These are phyloP conservation scores for Hydropsyche betteni DNA, from an alignment of 2,888 invertebrate genomes.

Conservation along the genomic window DNA sequence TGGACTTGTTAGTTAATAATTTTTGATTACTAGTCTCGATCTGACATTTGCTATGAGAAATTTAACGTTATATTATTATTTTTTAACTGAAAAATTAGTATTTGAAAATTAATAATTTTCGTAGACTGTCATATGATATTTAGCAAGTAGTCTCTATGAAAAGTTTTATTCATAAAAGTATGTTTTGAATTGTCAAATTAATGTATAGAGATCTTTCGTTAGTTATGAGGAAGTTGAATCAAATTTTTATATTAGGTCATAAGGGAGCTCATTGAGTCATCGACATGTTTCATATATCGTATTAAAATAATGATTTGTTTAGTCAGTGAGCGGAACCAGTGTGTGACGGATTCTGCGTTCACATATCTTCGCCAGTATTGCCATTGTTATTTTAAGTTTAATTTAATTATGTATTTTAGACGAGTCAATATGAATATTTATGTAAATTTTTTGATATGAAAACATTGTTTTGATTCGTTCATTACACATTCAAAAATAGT, in stretches of 20 bases:
- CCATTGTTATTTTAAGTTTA: constrained; percentile 51
- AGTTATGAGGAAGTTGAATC: constrained; percentile 17
- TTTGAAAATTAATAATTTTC: constrained; percentile 23
- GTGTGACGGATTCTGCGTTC: constrained; percentile 45
- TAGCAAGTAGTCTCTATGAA: constrained; percentile 22
- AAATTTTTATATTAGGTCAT: constrained; percentile 25
- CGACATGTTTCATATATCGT: not conserved
- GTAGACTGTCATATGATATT: constrained; percentile 31
- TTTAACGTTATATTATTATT: constrained; percentile 15
- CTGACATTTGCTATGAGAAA: constrained; percentile 43
- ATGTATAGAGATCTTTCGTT: constrained; percentile 8
- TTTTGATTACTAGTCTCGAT: constrained; percentile 51
- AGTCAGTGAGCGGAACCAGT: constrained; percentile 49
- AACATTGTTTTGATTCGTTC: constrained; percentile 3
- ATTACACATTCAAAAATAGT: not conserved
- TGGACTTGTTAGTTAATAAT: constrained; percentile 46
- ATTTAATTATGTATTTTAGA: constrained; percentile 19
- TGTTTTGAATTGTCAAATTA: constrained; percentile 20
- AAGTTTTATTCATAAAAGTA: not conserved
- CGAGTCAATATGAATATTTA: too few species aligned
- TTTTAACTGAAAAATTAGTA: constrained; percentile 6
- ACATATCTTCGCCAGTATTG: constrained; percentile 51
- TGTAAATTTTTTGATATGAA: not conserved
- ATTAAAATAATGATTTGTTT: constrained; percentile 7
- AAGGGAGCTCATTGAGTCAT: constrained; percentile 12